Conservation (phyloP, 2,113 vertebrate species). For the Hoplias malabaricus region DNA sequence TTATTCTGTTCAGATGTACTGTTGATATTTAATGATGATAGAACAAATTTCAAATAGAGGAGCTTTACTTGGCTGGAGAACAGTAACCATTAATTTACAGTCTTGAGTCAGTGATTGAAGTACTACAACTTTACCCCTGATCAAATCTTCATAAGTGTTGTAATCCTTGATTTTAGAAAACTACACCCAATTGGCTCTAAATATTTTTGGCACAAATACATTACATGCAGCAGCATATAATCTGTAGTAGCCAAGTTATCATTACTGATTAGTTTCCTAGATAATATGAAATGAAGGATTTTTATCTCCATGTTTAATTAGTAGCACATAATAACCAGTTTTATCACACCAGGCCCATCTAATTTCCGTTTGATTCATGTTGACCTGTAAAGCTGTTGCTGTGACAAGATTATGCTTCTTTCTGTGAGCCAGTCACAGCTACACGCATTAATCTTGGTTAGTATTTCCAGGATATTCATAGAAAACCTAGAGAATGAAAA, state of each 20-base stretch:
- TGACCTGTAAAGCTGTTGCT: conserved; percentile 3
- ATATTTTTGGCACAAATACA: neutral
- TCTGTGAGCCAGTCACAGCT: neutral
- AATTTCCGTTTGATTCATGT: neutral
- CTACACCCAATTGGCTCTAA: no score
- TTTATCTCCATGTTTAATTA: neutral
- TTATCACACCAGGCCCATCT: neutral
- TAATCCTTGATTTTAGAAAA: no score
- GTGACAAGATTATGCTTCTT: neutral
- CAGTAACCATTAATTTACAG: no score
- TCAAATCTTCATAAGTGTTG: no score
- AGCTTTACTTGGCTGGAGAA: no score
- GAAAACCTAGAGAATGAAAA: conserved; percentile 19
- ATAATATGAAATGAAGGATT: neutral
- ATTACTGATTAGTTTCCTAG: neutral
- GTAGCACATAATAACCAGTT: neutral
- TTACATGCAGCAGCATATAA: neutral
- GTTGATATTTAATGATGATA: no score
- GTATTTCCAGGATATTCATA: conserved; percentile 11
- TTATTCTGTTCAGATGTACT: no score
- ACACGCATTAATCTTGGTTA: neutral
- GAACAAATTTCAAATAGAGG: no score
- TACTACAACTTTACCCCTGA: no score
- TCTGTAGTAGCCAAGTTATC: neutral
- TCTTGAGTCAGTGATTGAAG: no score